Evolutionary conservation across 2,113 vertebrate genomes (phyloP), one percentile per base, ranked within the genome.

Genomic region (Dascyllus trimaculatus): DNA sequence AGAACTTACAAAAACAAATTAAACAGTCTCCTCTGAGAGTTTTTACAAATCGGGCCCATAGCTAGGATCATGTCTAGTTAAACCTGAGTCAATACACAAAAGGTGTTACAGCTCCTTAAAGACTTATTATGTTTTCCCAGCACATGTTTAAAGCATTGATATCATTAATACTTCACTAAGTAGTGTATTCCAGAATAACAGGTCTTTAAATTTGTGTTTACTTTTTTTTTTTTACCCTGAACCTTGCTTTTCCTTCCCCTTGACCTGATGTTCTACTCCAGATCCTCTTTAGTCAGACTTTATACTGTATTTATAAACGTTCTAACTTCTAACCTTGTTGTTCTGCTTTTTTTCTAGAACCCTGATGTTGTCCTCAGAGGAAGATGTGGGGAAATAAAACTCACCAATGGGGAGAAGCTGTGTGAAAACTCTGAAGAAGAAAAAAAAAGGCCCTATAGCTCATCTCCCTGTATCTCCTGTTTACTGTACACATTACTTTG

Each of bases 361-460:
- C 89, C 78, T 93, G 90, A 93, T 60, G 82, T 48, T 85, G 63
- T 66, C 80, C 66, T 79, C 60, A 69, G 65, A 60, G 81, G 75
- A 52, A 78, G 79, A 80, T 63, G 53, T 72, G 83, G 67, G 82
- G 63, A 76, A 35, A 46, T 58, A n/a, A 69, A 79, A 26, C 11
- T 66, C 87, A 64, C 68, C 80, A 69, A 65, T 57, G 26, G 58
- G 69, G 73, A 74, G 40, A 80, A 86, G 62, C 58, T 77, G 76
- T n/a, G 63, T 85, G 77, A 79, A 85, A 86, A 80, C 54, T 26
- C 67, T 76, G 24, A 88, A 86, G 85, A 69, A 71, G 71, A 85
- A 71, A 71, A 64, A 26, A 51, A 81, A 78, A 71, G 21, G 71
- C 70, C 86, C 79, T 72, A 32, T 64, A 66, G 22, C 70, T 77